Conservation (phyloP, 2,797 vertebrate genomes). For the Ataeniobius toweri region DNA sequence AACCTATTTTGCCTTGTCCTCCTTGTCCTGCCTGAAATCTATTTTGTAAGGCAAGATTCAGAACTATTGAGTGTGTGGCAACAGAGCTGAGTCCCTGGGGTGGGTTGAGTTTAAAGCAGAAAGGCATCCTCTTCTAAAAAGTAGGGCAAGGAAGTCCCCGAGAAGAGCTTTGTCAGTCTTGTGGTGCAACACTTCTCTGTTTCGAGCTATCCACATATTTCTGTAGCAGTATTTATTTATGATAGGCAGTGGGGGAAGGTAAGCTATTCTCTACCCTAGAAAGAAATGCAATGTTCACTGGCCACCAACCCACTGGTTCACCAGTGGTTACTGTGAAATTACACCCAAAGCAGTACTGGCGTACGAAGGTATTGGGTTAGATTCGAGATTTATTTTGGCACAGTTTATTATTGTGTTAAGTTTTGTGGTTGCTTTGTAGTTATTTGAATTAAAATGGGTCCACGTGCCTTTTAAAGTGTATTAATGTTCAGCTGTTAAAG, state of each 20-base stretch:
- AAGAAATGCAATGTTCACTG: slow-evolving; percentile 57
- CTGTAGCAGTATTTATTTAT: slow-evolving; percentile 79
- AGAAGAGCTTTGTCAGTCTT: slow-evolving; percentile 65
- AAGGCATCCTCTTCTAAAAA: slow-evolving; percentile 57
- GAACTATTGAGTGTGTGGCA: slow-evolving; percentile 23
- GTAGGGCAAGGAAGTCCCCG: slow-evolving; percentile 71
- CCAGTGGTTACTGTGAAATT: slow-evolving; percentile 61
- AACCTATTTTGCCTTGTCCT: slow-evolving; percentile 9
- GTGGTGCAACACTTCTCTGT: slow-evolving; percentile 62
- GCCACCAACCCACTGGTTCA: slow-evolving; percentile 68
- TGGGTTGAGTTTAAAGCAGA: slow-evolving; percentile 51
- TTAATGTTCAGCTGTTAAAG: slow-evolving; percentile 12
- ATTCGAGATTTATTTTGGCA: slow-evolving; percentile 36
- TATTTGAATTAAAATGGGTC: slow-evolving; percentile 37
- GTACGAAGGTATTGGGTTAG: slow-evolving; percentile 47
- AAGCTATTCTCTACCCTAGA: slow-evolving; percentile 58
- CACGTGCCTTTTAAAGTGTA: slow-evolving; percentile 21
- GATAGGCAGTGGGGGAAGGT: slow-evolving; percentile 67
- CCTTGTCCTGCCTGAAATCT: slow-evolving; percentile 23
- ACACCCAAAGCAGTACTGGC: slow-evolving; percentile 61
- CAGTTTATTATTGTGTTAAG: slow-evolving; percentile 39
- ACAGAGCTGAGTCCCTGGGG: slow-evolving; percentile 16
- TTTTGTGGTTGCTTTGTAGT: slow-evolving; percentile 27
- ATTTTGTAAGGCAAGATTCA: slow-evolving; percentile 31
- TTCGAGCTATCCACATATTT: slow-evolving; percentile 76